These are phyloP conservation scores for Phrynocephalus vlangalii DNA, from an alignment of 2,797 vertebrate species.

Conservation along the genomic window DNA sequence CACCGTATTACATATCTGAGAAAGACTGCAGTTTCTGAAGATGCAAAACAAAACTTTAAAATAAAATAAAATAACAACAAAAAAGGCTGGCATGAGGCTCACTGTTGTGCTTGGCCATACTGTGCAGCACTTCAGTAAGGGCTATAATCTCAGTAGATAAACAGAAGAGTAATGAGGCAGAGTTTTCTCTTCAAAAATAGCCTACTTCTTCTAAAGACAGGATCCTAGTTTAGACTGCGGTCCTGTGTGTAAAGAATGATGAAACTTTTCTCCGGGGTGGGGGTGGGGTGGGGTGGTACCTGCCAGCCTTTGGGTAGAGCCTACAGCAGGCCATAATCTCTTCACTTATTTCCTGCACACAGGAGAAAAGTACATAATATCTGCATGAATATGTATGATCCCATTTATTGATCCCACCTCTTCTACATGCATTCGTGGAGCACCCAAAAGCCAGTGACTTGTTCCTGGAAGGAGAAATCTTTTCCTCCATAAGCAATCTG, in stretches of 20 bases:
- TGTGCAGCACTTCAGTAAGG: slow-evolving; percentile 47
- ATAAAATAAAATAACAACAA: neutral
- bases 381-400: no score
- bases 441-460: neutral
- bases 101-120: slow-evolving; percentile 22
- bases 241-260: neutral
- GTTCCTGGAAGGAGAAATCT: neutral
- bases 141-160: slow-evolving; percentile 47
- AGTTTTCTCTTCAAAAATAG: slow-evolving; percentile 41
- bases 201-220: slow-evolving; percentile 28
- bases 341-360: neutral
- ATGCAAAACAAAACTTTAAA: neutral
- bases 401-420: neutral
- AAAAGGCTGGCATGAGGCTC: no score
- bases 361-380: no score
- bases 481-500: neutral
- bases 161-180: neutral
- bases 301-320: no score
- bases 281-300: neutral
- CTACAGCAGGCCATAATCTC: no score
- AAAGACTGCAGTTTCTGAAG: no score
- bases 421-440: neutral
- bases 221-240: neutral
- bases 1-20: no score
- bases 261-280: neutral